Evolutionary conservation across 2,888 invertebrate genomes (phyloP).

Genomic region (Cosmia trapezina): DNA sequence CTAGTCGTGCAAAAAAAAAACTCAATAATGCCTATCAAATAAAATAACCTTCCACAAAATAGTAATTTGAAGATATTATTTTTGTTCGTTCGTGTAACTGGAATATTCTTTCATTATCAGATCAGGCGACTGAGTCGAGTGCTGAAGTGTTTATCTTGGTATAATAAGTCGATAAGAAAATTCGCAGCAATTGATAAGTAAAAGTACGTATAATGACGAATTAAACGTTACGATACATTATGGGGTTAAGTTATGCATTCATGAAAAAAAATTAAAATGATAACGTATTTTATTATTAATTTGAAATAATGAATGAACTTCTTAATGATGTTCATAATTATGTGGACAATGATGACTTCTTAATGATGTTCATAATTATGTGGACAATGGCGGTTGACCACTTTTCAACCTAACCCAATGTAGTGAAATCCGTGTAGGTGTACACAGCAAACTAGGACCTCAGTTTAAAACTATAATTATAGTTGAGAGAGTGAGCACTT

Average conservation of each 20-base stretch:
- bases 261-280: not conserved
- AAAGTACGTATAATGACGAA: slow-evolving; percentile 37
- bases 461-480: not conserved
- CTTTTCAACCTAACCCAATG: not conserved
- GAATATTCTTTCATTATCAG: slow-evolving; percentile 58
- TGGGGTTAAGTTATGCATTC: not conserved
- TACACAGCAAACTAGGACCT: not conserved
- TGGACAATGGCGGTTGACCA: not conserved
- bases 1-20: not conserved
- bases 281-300: too few relatives aligned
- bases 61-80: slow-evolving; percentile 1
- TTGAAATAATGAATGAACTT: not conserved
- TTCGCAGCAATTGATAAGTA: slow-evolving; percentile 59
- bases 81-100: slow-evolving; percentile 17
- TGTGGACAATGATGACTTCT: not conserved
- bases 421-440: not conserved
- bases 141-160: slow-evolving; percentile 64
- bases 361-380: not conserved
- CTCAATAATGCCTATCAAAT: not conserved
- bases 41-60: slow-evolving; percentile 14
- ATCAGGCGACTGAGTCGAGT: slow-evolving; percentile 64
- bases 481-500: not conserved
- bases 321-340: not conserved
- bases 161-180: slow-evolving; percentile 61
- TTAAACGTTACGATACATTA: slow-evolving; percentile 41